Percentiles rank a stretch among this genome's conserved stretches.
Conservation (phyloP, 64 coral and sea anemone species). For the Montipora foliosa region DNA sequence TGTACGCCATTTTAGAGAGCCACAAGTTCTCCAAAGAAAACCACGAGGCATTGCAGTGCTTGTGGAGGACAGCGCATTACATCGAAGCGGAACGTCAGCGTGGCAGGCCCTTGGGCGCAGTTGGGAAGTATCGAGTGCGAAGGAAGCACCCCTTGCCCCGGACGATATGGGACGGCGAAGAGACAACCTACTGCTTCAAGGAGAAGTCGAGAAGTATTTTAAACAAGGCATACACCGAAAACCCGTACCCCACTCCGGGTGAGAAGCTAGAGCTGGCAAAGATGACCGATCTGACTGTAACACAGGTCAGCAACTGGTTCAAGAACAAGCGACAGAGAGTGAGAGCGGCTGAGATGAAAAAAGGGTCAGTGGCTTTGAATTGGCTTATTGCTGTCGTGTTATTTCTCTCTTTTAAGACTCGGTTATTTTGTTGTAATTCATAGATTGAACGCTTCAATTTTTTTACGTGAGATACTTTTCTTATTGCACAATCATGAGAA, state of each 20-base stretch:
- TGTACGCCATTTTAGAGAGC: constrained; percentile 85
- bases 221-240: constrained; percentile 91
- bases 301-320: constrained; percentile 98
- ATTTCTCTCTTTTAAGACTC: not conserved
- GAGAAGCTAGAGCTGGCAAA: constrained; percentile 92
- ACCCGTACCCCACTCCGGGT: constrained; percentile 88
- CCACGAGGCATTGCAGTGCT: constrained; percentile 85
- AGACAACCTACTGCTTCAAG: constrained; percentile 97
- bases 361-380: constrained; percentile 70
- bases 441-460: not conserved
- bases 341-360: constrained; percentile 86
- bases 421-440: not conserved
- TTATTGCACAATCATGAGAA: no score
- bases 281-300: constrained; percentile 92
- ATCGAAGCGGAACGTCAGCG: constrained; percentile 90
- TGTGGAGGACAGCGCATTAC: constrained; percentile 92
- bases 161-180: constrained; percentile 97
- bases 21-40: constrained; percentile 76
- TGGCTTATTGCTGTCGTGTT: not conserved
- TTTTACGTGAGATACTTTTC: no score
- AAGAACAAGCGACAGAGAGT: constrained; percentile 96
- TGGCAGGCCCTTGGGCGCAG: constrained; percentile 85
- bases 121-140: constrained; percentile 91
- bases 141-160: constrained; percentile 87
- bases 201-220: constrained; percentile 96